Evolutionary conservation across 2,113 vertebrate species (phyloP), one percentile per base, ranked within the genome.

Genomic region (Trichomycterus rosablanca): DNA sequence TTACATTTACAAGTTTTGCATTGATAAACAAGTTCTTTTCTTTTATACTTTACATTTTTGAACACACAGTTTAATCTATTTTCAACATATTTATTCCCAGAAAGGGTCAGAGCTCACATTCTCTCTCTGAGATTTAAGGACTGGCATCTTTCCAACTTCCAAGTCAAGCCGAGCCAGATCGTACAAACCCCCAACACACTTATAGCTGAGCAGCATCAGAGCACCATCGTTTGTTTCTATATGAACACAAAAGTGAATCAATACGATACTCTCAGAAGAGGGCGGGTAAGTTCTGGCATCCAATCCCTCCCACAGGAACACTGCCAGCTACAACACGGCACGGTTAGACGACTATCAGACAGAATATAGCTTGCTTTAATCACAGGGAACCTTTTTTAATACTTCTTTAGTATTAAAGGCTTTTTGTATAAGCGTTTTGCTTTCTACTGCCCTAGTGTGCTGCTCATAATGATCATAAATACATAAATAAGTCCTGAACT

Each of bases 61-160:
- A 56, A 24, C 35, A 26, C 20, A 22, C n/a, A 1, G 28, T 20
- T 56, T 42, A 56, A 56, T 58, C 40, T 44, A 26, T 58, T 45
- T 58, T 56, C 40, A 7, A 12, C 22, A 44, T 43, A 28, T 43
- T 30, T 28, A 57, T 57, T 43, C 39, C 18, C 15, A 30, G n/a
- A n/a, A n/a, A n/a, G 24, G 55, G 39, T 58, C 39, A 44, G 11
- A 1, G 16, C 39, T 28, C 1, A 55, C 52, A 39, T 24, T 55
- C 20, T 20, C 32, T 40, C 16, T 30, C 8, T 58, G 55, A 18
- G 40, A 58, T 32, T 30, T 44, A n/a, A n/a, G n/a, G n/a, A 20
- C 30, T 44, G 26, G 24, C 16, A 20, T 44, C 12, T 44, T 34
- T 20, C 5, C n/a, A 43, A 14, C 23, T 43, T 58, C 20, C 24